Evolutionary conservation across 1,140 invertebrate genomes (phyloP), one percentile per base, ranked within the genome.

Genomic region (Maniola jurtina): DNA sequence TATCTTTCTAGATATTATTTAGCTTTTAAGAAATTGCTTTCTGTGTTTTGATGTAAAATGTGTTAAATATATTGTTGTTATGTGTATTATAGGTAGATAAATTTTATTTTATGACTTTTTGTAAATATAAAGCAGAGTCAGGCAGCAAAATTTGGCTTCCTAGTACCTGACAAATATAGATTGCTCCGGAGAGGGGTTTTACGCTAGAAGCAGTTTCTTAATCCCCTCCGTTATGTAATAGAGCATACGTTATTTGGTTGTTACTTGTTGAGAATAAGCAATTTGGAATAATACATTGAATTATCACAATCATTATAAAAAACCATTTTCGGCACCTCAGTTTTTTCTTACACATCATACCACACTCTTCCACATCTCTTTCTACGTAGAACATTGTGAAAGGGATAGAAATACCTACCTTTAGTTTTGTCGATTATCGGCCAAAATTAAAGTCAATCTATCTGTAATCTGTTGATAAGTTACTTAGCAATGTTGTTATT

Each of bases 71-170:
- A 40, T 35, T 63, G 64, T 61, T 54, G 6, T 55, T 55, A 54
- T 59, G 54, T 61, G 56, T 64, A 40, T 45, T 38, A 15, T 33
- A 54, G 8, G 50, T 57, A 48, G 25, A 13, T 62, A 52, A 45
- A 34, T 48, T 61, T 57, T 47, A 58, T 48, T 61, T 61, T 42
- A 60, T 14, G 14, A 3, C 35, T 36, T 61, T 47, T 50, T 61
- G 56, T 66, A 57, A 64, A 60, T 68, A 58, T 64, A 34, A 60
- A 64, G 59, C 59, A 63, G 85, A 89, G 87, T 89, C 87, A 81
- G 87, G 87, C 85, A 73, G 87, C 85, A 81, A 54, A 69, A 64
- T 50, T 65, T 66, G 72, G 87, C 87, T 87, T 88, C 87, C 87
- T 84, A 88, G 87, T 89, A 89, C 87, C 87, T 89, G 87, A 83